These are phyloP conservation scores for Melopsittacus undulatus DNA, from an alignment of 2,797 vertebrate genomes.

Conservation along the genomic window DNA sequence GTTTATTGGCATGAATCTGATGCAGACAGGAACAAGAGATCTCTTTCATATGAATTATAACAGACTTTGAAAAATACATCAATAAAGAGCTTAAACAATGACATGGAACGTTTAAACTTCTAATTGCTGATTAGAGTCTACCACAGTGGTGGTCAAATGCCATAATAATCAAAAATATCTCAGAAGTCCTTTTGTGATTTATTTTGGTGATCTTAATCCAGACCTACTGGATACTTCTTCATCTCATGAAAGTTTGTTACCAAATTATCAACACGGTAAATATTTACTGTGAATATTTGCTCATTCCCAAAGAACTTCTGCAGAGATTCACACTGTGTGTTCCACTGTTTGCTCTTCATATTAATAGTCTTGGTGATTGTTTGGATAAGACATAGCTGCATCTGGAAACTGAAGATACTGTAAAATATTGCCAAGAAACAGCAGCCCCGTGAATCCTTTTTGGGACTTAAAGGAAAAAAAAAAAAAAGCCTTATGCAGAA, in stretches of 20 bases:
- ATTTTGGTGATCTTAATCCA: not conserved
- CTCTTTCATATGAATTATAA: slow-evolving; percentile 30
- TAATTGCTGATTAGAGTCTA: not conserved
- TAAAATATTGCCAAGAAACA: not conserved
- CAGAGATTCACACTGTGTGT: not conserved
- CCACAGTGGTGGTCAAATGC: not conserved
- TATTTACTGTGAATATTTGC: slow-evolving; percentile 30
- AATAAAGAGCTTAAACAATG: slow-evolving; percentile 15
- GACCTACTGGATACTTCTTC: not conserved
- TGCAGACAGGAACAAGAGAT: not conserved
- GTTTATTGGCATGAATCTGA: slow-evolving; percentile 50
- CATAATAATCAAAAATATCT: not conserved
- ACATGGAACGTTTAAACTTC: not conserved
- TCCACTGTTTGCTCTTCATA: slow-evolving; percentile 15
- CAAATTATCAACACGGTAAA: slow-evolving; percentile 19
- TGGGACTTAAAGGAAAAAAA: not conserved
- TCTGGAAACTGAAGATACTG: not conserved
- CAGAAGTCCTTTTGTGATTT: not conserved
- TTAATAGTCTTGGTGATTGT: slow-evolving; percentile 4
- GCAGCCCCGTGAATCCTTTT: not conserved
- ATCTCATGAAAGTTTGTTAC: not conserved
- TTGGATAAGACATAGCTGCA: not conserved
- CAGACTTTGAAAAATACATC: slow-evolving; percentile 18
- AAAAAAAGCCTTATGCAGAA: not conserved
- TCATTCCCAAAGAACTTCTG: slow-evolving; percentile 17